Base-by-base conservation (phyloP, 2,797 vertebrate genomes). In the Pitangus sulphuratus region DNA sequence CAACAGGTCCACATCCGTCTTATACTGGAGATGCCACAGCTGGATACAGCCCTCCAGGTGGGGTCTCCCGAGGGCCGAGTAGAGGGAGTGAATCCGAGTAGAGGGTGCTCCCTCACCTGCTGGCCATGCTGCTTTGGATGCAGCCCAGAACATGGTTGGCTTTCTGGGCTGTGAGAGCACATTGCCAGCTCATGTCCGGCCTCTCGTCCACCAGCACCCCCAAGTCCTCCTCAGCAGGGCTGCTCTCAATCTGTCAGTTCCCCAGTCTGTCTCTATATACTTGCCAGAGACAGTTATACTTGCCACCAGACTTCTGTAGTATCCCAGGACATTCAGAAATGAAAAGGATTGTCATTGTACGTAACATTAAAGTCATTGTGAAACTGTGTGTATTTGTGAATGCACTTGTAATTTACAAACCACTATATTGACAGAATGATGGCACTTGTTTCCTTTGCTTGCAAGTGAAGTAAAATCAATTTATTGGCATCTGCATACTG, bases 381-480 rank as follows among this genome's bases (percentile, higher is more conserved):
- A 15, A 71, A 64, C 83, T 37, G 9, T 5, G 4, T 68, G 1
- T 80, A 18, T 60, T 75, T 74, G 31, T 4, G 2, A 60, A 68
- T 70, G 53, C 17, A 16, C n/a, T 84, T 75, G 48, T 50, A 66
- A 58, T 80, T 74, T 87, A 62, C 75, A 60, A 89, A 90, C 35
- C 33, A 15, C 24, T 61, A 9, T 45, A 24, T 54, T 75, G 69
- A 69, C 33, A 81, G 71, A 91, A 53, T 44, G 62, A 77, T 47
- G 68, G 48, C 3, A 6, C 12, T 68, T 83, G 40, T 89, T 91
- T 88, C 17, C 19, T 93, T 68, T 75, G 28, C 28, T 54, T 86
- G 30, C 65, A 72, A 82, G 14, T 70, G 53, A 91, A 91, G 18
- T 64, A 61, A 88, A 86, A 91, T 91, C 35, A 66, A 50, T 89